These are phyloP conservation scores for Rhagologus leucostigma DNA, from an alignment of 2,113 vertebrate species.

Conservation along the genomic window DNA sequence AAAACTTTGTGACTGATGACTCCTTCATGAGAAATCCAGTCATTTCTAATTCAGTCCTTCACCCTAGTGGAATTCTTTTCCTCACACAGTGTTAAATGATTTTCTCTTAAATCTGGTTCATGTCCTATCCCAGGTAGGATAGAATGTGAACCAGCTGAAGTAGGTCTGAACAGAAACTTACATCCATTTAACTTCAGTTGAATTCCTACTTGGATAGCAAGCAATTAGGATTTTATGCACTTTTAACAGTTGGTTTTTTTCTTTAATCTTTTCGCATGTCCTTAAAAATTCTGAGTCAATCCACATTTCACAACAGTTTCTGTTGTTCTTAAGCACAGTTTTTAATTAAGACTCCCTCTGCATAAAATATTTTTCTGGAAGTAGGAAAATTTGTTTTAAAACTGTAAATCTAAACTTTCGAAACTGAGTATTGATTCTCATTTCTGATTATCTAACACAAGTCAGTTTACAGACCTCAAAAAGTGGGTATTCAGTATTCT, in stretches of 20 bases:
- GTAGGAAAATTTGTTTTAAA: not conserved
- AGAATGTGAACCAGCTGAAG: not conserved
- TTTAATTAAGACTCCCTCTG: not conserved
- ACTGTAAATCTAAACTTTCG: not conserved
- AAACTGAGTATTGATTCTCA: not conserved
- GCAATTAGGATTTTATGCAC: not conserved
- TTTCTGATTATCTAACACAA: not conserved
- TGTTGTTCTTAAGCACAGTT: not conserved
- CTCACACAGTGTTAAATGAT: not conserved
- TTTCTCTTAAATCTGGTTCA: not conserved
- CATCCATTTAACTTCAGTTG: not conserved
- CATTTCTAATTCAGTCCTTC: not conserved
- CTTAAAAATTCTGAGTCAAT: not conserved
- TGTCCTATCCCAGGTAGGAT: not conserved
- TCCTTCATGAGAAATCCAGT: not conserved
- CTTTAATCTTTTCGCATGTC: not conserved
- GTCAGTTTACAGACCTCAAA: not conserved
- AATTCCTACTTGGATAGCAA: not conserved
- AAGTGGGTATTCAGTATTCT: not conserved
- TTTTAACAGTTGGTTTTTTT: not conserved
- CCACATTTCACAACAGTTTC: not conserved
- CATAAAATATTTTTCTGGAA: not conserved
- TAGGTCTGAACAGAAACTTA: not conserved
- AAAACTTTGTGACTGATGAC: not conserved
- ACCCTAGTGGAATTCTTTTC: not conserved